These are phyloP conservation scores for Nansenia antarctica DNA, from an alignment of 2,113 vertebrate genomes.

Conservation along the genomic window DNA sequence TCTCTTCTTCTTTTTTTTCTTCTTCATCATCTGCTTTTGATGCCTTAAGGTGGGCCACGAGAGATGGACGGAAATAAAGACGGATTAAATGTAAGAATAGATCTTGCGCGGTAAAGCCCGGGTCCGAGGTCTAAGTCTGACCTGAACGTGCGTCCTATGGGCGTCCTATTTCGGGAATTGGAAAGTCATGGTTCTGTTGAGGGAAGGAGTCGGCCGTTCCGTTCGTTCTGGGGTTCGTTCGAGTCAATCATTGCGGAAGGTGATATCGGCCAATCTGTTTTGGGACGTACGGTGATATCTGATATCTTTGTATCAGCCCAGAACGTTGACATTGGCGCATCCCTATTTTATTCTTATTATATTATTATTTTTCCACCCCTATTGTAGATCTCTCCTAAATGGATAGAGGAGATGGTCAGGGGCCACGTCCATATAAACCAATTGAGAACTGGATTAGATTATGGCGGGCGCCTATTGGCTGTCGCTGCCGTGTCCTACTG, in stretches of 20 bases:
- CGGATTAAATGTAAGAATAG: background rate
- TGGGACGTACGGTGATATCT: no score
- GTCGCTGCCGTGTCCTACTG: background rate
- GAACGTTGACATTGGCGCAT: no score
- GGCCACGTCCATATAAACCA: background rate
- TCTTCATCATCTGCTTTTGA: background rate
- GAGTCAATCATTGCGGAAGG: no score
- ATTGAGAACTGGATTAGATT: conserved; percentile 11
- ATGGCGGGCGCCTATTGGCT: background rate
- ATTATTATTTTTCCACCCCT: background rate
- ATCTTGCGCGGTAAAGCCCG: no score
- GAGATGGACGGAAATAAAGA: conserved; percentile 9
- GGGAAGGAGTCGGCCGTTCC: no score
- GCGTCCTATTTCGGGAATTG: background rate
- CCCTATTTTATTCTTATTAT: no score
- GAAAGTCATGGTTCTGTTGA: background rate
- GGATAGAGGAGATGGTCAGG: no score
- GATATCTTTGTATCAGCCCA: no score
- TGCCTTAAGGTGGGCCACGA: conserved; percentile 7
- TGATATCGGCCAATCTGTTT: no score
- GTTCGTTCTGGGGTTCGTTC: no score
- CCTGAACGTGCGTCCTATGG: background rate
- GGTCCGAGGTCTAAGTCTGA: background rate
- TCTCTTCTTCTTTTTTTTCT: conserved; percentile 6
- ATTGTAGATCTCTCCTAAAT: no score